Evolutionary conservation across 2,797 vertebrate species (phyloP).

Genomic region (Hyperoplus immaculatus): DNA sequence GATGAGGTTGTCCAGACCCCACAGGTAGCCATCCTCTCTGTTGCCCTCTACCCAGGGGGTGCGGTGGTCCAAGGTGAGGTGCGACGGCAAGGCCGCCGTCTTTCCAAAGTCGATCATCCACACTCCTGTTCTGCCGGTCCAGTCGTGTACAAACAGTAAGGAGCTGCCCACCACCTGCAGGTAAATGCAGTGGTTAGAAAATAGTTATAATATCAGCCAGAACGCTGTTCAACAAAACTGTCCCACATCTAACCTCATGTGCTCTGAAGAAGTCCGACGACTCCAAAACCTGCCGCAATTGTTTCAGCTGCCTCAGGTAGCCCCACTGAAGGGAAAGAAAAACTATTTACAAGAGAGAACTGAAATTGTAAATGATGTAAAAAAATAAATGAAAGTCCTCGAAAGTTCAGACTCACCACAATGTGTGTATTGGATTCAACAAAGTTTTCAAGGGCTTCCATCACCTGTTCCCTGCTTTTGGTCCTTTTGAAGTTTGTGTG

Average conservation of each 20-base stretch:
- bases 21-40: constrained; percentile 91
- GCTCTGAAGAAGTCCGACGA: constrained; percentile 88
- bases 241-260: constrained; percentile 85
- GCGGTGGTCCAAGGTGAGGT: constrained; percentile 85
- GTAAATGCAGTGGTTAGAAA: constrained; percentile 11
- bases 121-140: constrained; percentile 85
- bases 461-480: constrained; percentile 82
- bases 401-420: constrained; percentile 69
- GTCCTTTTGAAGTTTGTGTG: constrained; percentile 88
- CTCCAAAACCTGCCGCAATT: constrained; percentile 84
- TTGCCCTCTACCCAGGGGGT: constrained; percentile 90
- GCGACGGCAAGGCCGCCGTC: constrained; percentile 80
- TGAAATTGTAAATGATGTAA: neutral
- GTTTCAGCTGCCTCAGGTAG: constrained; percentile 82
- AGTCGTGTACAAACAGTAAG: constrained; percentile 90
- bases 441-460: constrained; percentile 78
- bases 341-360: constrained; percentile 10
- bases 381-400: neutral
- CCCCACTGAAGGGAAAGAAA: constrained; percentile 75
- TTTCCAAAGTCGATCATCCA: constrained; percentile 96
- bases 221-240: neutral
- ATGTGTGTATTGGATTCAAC: constrained; percentile 77
- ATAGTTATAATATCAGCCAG: neutral
- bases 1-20: constrained; percentile 90
- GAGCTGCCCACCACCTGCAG: constrained; percentile 92